A percentile compares a stretch with the other conserved stretches of the same genome.
Conservation (phyloP, 2,113 vertebrate genomes). For the Hippolais icterina region DNA sequence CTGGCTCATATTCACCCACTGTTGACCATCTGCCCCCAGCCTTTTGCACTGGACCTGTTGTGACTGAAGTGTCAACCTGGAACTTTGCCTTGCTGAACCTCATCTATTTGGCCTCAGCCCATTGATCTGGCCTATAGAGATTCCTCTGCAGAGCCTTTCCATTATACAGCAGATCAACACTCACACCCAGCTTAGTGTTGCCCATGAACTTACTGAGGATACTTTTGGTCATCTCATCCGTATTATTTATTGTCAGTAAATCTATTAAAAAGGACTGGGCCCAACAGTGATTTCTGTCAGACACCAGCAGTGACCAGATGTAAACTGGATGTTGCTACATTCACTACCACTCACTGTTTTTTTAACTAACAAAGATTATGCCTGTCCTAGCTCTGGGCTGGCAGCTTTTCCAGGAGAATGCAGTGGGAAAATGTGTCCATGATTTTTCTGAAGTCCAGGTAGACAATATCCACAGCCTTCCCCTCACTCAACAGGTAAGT, state of each 20-base stretch:
- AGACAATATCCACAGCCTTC: background rate
- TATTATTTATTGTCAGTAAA: background rate
- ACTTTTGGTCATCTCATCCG: background rate
- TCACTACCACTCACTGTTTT: background rate
- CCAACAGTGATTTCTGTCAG: background rate
- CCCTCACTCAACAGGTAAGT: background rate
- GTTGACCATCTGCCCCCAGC: background rate
- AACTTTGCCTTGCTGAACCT: background rate
- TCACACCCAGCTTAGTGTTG: background rate
- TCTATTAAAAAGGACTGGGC: background rate
- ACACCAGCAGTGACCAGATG: background rate
- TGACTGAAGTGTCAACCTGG: background rate
- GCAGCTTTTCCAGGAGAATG: background rate
- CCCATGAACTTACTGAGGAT: background rate
- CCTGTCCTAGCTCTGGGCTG: background rate
- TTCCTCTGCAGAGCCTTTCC: background rate
- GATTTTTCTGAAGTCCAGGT: background rate
- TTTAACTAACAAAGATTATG: background rate
- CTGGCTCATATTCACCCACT: background rate
- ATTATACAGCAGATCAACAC: background rate
- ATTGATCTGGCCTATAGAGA: rapidly evolving
- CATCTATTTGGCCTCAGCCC: background rate
- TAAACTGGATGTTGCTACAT: too few relatives aligned
- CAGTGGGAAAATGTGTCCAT: background rate
- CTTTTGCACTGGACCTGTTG: background rate